Conservation (phyloP, 1,140 invertebrate genomes). For the Pseudobourletiella spinata region DNA sequence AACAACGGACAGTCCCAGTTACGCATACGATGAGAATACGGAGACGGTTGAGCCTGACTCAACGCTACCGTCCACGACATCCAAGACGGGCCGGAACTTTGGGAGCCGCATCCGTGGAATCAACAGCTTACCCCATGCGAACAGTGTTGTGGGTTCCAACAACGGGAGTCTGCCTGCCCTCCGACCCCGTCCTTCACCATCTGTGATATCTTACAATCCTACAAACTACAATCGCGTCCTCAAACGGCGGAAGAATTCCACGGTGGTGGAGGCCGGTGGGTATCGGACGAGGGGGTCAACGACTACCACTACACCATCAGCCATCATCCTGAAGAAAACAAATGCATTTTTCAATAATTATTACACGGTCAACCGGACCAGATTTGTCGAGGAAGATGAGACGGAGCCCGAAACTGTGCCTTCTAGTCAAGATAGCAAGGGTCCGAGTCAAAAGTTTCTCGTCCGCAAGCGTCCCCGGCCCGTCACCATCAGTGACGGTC, state of each 20-base stretch:
- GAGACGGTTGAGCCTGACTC: neutral
- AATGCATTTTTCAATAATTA: too few species aligned
- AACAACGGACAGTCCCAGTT: neutral
- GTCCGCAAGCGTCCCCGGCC: neutral
- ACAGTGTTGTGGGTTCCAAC: neutral
- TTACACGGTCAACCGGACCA: neutral
- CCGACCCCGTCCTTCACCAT: conserved; percentile 24
- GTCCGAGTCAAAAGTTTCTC: neutral
- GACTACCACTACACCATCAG: too few species aligned
- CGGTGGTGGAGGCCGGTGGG: neutral
- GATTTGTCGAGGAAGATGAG: too few species aligned
- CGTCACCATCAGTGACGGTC: neutral
- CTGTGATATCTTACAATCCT: conserved; percentile 30
- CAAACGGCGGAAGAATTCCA: conserved; percentile 19
- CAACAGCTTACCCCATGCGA: conserved; percentile 1
- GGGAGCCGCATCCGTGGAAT: conserved; percentile 3
- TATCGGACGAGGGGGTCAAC: neutral
- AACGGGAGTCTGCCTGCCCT: conserved; percentile 3
- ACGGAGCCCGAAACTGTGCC: neutral
- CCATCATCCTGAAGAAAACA: too few species aligned
- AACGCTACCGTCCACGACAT: neutral
- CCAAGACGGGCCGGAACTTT: neutral
- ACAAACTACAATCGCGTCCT: conserved; percentile 25
- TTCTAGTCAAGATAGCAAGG: neutral
- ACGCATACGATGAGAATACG: neutral